A percentile compares a stretch with the other conserved stretches of the same genome.
phyloP scores from a whole-genome alignment of 2,113 vertebrate genomes.

The Physeter macrocephalus region DNA sequence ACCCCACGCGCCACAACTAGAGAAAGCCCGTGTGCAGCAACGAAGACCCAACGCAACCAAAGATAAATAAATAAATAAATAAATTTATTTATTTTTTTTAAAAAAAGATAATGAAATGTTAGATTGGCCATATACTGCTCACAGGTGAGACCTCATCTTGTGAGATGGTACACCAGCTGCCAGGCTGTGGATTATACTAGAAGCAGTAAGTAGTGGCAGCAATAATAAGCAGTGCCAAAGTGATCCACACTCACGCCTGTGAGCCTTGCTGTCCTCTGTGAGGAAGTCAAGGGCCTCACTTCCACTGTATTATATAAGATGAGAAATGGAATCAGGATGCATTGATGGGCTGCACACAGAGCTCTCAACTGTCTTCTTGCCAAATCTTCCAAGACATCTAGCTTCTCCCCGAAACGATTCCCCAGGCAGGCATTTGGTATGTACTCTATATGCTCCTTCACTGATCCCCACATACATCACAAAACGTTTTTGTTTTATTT shows the following conservation, averaged over 20 bases:
- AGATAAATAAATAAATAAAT: too few species aligned
- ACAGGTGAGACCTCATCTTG: not conserved
- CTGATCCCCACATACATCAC: not conserved
- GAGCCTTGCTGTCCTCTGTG: not conserved
- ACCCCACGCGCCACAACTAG: too few species aligned
- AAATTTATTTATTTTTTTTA: too few species aligned
- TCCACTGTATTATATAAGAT: not conserved
- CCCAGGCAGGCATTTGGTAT: not conserved
- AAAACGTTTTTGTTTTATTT: slow-evolving; percentile 56
- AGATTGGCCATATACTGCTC: not conserved
- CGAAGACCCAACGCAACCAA: too few species aligned
- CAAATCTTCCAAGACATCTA: not conserved
- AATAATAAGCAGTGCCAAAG: not conserved
- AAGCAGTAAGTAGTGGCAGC: not conserved
- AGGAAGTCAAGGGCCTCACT: not conserved
- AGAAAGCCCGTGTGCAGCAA: too few species aligned
- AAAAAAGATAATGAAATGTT: not conserved
- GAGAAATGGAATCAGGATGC: not conserved
- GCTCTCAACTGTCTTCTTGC: not conserved
- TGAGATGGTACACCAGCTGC: not conserved
- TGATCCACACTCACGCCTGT: not conserved
- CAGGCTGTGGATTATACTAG: slow-evolving; percentile 12
- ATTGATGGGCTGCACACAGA: not conserved
- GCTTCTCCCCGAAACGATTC: not conserved
- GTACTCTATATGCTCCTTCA: not conserved